Conservation (phyloP, 2,888 invertebrate species). For the Sycophila texana region DNA sequence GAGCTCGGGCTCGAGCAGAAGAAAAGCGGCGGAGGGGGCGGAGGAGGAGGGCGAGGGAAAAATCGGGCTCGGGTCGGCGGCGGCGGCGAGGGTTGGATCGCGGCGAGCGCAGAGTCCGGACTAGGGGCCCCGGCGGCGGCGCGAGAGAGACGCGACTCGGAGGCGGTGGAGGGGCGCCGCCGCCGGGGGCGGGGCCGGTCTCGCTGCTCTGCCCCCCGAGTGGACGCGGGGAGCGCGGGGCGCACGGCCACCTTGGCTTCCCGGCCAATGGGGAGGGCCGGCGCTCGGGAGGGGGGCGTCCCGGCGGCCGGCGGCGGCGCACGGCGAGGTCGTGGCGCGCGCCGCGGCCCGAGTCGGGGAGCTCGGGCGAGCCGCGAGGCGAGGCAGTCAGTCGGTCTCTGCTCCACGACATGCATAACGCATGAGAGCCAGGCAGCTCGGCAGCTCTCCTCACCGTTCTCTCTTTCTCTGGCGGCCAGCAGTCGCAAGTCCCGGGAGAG, state of each 20-base stretch:
- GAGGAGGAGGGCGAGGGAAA: conserved; percentile 17
- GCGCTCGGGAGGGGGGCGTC: conserved; percentile 56
- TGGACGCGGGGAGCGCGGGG: conserved; percentile 54
- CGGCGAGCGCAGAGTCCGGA: neutral
- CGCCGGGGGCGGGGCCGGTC: conserved; percentile 11
- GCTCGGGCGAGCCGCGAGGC: conserved; percentile 72
- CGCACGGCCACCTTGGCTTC: conserved; percentile 69
- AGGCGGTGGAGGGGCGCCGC: conserved; percentile 40
- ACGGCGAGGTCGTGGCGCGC: conserved; percentile 67
- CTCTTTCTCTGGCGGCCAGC: conserved; percentile 58
- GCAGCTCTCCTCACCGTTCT: conserved; percentile 63
- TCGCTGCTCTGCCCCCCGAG: neutral
- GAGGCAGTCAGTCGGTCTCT: conserved; percentile 77
- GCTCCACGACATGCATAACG: conserved; percentile 79
- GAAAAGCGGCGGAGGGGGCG: conserved; percentile 19
- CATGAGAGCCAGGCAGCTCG: conserved; percentile 77
- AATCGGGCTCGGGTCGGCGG: conserved; percentile 54
- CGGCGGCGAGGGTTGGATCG: neutral
- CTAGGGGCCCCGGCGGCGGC: conserved; percentile 32
- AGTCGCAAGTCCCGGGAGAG: too few relatives aligned
- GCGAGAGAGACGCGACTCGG: conserved; percentile 59
- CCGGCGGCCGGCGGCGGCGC: conserved; percentile 59
- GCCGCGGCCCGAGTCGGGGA: conserved; percentile 63
- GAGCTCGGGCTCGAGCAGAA: conserved; percentile 73
- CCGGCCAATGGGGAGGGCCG: conserved; percentile 51